Conservation (phyloP, 2,888 invertebrate species). For the Maniola hyperantus region DNA sequence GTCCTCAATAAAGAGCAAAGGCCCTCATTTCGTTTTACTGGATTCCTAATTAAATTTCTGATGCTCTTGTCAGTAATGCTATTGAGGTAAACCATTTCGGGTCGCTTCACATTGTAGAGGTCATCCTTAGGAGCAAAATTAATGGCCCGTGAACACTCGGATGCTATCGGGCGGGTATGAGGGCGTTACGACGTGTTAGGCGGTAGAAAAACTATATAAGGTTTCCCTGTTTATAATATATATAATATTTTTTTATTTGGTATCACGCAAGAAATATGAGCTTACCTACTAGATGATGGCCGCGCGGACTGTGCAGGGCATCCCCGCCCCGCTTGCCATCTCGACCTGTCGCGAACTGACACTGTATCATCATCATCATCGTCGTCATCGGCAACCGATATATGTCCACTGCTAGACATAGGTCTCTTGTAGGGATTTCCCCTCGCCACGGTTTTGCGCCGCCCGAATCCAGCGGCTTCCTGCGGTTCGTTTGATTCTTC, state of each 20-base stretch:
- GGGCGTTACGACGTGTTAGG: constrained; percentile 1
- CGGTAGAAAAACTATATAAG: constrained; percentile 12
- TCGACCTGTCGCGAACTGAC: too few relatives aligned
- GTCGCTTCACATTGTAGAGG: constrained; percentile 30
- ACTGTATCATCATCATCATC: too few relatives aligned
- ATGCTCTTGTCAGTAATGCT: constrained; percentile 24
- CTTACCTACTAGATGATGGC: too few relatives aligned
- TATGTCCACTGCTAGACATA: too few relatives aligned
- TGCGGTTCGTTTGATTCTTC: too few relatives aligned
- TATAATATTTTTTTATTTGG: neutral
- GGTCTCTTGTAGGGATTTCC: too few relatives aligned
- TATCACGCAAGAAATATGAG: neutral
- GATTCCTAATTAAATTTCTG: constrained; percentile 22
- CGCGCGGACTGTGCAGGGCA: too few relatives aligned
- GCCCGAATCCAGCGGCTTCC: too few relatives aligned
- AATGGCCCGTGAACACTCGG: constrained; percentile 53
- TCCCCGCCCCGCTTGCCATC: too few relatives aligned
- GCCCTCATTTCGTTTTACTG: constrained; percentile 12
- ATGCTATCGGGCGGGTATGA: constrained; percentile 17
- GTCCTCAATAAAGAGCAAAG: neutral
- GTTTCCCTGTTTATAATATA: constrained; percentile 5
- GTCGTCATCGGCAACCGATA: too few relatives aligned
- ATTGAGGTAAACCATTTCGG: constrained; percentile 27
- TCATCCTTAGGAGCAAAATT: constrained; percentile 48
- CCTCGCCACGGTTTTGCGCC: too few relatives aligned